Conservation (phyloP, 2,797 vertebrate genomes). For the Rhinogobio ventralis region DNA sequence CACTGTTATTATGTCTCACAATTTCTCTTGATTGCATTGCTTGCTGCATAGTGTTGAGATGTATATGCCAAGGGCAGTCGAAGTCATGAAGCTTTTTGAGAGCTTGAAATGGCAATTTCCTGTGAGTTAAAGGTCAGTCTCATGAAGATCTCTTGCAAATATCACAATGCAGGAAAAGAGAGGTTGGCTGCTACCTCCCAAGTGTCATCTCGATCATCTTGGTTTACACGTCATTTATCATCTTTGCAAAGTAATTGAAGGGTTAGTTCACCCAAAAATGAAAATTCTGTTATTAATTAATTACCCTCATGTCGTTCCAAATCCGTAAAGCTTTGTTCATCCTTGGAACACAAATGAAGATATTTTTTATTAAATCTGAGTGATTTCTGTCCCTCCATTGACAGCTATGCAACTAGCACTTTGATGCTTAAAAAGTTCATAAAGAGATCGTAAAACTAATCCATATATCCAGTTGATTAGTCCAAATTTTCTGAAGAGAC, state of each 20-base stretch:
- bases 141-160: slow-evolving; percentile 51
- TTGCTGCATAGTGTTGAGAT: slow-evolving; percentile 36
- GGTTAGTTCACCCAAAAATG: no score
- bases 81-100: slow-evolving; percentile 40
- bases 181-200: not conserved
- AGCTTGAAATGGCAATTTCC: slow-evolving; percentile 54
- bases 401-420: no score
- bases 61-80: slow-evolving; percentile 20
- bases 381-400: no score
- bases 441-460: no score
- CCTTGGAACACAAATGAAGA: no score
- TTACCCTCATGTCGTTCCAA: no score
- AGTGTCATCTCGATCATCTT: not conserved
- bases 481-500: no score
- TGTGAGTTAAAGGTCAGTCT: slow-evolving; percentile 56
- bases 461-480: no score
- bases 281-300: no score
- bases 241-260: not conserved
- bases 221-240: not conserved
- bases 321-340: no score
- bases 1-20: slow-evolving; percentile 42
- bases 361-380: no score
- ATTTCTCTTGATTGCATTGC: slow-evolving; percentile 48
- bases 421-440: no score
- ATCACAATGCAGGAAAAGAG: slow-evolving; percentile 8